Evolutionary conservation across 2,797 vertebrate species (phyloP).

Genomic region (Acanthurus lineatus): DNA sequence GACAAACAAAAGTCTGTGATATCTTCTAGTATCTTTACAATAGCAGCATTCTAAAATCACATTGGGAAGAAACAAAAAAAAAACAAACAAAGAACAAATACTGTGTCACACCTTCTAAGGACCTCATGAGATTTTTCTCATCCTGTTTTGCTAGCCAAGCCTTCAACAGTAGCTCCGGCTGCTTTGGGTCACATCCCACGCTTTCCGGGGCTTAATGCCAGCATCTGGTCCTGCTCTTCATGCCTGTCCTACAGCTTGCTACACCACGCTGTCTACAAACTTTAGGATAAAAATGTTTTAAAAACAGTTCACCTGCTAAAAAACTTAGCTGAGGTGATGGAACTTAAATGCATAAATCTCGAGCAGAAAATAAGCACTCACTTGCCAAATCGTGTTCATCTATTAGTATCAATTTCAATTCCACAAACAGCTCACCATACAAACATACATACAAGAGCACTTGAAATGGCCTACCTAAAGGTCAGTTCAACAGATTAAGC

Average conservation of each 20-base stretch:
- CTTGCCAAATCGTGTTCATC: too few species aligned
- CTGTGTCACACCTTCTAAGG: not conserved
- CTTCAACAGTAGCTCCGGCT: conserved; percentile 3
- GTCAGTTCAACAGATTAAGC: too few species aligned
- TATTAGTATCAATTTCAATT: too few species aligned
- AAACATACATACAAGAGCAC: too few species aligned
- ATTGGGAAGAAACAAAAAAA: too few species aligned
- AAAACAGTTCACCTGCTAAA: not conserved
- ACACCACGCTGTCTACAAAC: not conserved
- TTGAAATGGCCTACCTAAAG: too few species aligned
- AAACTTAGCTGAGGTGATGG: too few species aligned
- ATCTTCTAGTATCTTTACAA: not conserved
- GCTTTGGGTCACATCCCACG: conserved; percentile 13
- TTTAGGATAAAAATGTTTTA: not conserved
- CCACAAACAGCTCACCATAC: too few species aligned
- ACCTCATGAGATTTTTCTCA: conserved; percentile 11
- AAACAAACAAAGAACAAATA: conserved; percentile 10
- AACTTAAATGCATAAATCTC: too few species aligned
- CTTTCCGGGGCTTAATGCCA: not conserved
- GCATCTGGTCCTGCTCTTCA: not conserved
- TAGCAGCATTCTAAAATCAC: not conserved
- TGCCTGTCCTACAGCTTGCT: not conserved
- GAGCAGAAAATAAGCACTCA: too few species aligned
- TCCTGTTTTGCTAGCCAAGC: not conserved
- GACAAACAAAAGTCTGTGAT: not conserved